Evolutionary conservation across 1,140 invertebrate genomes (phyloP).

Genomic region (Spodoptera frugiperda): DNA sequence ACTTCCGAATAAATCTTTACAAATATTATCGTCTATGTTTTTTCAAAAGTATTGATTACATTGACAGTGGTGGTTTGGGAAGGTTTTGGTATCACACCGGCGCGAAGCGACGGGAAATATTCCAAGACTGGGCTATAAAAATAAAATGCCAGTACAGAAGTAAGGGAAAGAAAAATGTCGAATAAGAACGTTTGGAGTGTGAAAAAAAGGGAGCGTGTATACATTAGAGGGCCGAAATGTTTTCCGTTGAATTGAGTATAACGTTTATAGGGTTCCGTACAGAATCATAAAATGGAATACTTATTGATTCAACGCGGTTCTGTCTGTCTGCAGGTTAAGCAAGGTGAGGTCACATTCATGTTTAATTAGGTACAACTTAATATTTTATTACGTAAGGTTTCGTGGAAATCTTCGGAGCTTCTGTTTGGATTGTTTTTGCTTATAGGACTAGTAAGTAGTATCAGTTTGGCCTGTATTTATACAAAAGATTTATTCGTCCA

Average conservation of each 20-base stretch:
- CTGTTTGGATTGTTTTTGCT: not conserved
- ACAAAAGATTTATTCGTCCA: too few species aligned
- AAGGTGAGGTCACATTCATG: constrained; percentile 25
- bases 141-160: constrained; percentile 69
- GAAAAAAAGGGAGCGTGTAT: constrained; percentile 51
- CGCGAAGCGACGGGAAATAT: constrained; percentile 68
- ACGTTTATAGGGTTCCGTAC: constrained; percentile 36
- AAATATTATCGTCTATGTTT: constrained; percentile 49
- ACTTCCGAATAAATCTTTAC: constrained; percentile 36
- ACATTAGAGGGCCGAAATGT: constrained; percentile 54
- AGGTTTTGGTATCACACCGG: constrained; percentile 69
- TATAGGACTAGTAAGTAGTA: too few species aligned
- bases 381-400: not conserved
- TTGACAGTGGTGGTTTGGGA: constrained; percentile 67
- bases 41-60: constrained; percentile 54
- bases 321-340: constrained; percentile 28
- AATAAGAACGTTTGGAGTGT: constrained; percentile 65
- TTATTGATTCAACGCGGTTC: constrained; percentile 33
- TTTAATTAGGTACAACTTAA: constrained; percentile 26
- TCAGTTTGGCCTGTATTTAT: not conserved
- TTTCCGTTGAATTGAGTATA: constrained; percentile 55
- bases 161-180: constrained; percentile 64
- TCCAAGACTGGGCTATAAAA: constrained; percentile 75
- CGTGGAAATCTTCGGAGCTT: constrained; percentile 2
- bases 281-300: constrained; percentile 47